phyloP scores from a whole-genome alignment of 2,888 invertebrate species.

The Spilosoma lubricipeda region DNA sequence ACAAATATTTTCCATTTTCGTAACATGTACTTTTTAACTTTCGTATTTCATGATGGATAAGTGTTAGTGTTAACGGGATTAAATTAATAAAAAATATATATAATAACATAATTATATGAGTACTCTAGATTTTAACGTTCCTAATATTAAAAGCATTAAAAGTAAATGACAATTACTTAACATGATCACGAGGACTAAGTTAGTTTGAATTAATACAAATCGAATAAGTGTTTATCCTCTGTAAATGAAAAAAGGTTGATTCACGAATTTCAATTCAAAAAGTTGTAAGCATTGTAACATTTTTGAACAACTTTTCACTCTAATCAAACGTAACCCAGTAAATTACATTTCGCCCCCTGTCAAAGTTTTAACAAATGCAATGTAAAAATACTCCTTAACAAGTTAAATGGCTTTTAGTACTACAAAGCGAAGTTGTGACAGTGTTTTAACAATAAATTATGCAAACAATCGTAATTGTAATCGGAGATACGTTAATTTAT shows the following conservation, averaged over 20 bases:
- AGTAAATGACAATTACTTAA: not conserved
- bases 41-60: too few relatives aligned
- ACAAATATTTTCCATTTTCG: too few relatives aligned
- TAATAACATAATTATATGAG: too few relatives aligned
- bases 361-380: conserved; percentile 30
- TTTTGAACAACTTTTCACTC: conserved; percentile 1
- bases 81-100: too few relatives aligned
- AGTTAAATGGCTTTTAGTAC: conserved; percentile 57
- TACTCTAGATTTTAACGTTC: too few relatives aligned
- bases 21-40: too few relatives aligned
- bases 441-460: not conserved
- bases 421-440: conserved; percentile 31
- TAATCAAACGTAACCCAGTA: conserved; percentile 27
- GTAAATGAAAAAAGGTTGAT: not conserved
- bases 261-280: not conserved
- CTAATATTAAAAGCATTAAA: too few relatives aligned
- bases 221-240: not conserved
- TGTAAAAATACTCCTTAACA: conserved; percentile 47
- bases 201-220: not conserved
- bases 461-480: not conserved
- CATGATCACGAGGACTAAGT: too few relatives aligned
- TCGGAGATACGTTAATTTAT: not conserved
- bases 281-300: not conserved
- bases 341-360: conserved; percentile 27
- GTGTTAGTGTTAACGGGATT: too few relatives aligned